phyloP scores from a whole-genome alignment of 2,113 vertebrate species.

The Sarotherodon lohbergeri region DNA sequence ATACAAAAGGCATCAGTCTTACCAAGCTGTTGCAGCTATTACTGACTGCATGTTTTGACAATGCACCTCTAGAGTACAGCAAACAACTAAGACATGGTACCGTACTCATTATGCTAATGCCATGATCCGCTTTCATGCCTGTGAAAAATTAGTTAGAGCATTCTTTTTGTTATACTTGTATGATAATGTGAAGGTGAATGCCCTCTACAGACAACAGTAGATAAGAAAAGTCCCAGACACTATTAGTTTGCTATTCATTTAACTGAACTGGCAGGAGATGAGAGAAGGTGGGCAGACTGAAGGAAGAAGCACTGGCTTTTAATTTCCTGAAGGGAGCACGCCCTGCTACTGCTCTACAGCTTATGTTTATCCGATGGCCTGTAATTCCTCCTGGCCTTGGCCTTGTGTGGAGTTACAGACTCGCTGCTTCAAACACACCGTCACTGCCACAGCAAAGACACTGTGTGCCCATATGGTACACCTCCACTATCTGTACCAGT shows the following conservation, averaged over 20 bases:
- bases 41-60: background rate
- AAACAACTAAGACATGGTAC: background rate
- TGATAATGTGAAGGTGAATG: background rate
- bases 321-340: conserved; percentile 70
- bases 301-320: conserved; percentile 72
- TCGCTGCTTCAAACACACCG: conserved; percentile 26
- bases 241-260: conserved; percentile 63
- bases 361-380: conserved; percentile 61
- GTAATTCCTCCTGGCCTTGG: conserved; percentile 58
- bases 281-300: conserved; percentile 58
- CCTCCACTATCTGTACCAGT: background rate
- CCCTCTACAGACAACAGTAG: conserved; percentile 1
- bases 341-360: conserved; percentile 50
- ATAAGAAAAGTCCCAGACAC: conserved; percentile 34
- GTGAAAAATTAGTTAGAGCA: background rate
- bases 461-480: background rate
- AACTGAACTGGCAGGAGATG: conserved; percentile 66
- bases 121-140: background rate
- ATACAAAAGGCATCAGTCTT: background rate
- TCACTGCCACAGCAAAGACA: conserved; percentile 21
- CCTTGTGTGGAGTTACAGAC: conserved; percentile 33
- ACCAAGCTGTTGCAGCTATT: background rate
- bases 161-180: background rate
- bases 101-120: background rate
- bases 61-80: background rate